Evolutionary conservation across 2,797 vertebrate species (phyloP).

Genomic region (Glossophaga mutica): DNA sequence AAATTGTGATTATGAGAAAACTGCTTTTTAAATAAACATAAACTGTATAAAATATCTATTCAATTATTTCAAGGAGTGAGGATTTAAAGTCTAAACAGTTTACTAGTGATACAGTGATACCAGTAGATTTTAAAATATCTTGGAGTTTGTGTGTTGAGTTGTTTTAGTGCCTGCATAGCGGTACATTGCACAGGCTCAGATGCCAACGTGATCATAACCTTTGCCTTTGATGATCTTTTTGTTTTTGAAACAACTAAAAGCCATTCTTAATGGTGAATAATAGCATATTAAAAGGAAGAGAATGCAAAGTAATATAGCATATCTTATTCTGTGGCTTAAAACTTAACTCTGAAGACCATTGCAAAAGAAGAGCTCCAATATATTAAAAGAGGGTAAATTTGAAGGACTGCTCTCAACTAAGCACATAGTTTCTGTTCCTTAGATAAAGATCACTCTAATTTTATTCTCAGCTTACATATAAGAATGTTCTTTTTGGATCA

Average conservation of each 20-base stretch:
- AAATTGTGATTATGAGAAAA: background rate
- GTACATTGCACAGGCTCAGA: background rate
- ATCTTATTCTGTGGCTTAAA: background rate
- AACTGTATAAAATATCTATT: background rate
- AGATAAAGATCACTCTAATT: background rate
- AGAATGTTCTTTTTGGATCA: background rate
- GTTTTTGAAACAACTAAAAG: background rate
- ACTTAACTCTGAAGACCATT: background rate
- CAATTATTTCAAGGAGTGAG: background rate
- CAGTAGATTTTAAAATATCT: background rate
- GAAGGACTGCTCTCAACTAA: background rate
- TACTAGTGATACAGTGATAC: rapidly evolving
- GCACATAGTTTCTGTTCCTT: background rate
- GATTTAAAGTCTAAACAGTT: background rate
- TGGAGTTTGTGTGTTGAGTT: background rate
- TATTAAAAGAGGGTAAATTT: background rate
- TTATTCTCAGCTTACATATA: background rate
- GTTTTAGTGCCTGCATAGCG: background rate
- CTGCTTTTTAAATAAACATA: background rate
- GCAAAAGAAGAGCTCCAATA: background rate
- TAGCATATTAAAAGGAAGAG: background rate
- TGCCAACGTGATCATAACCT: background rate
- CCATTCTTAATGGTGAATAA: background rate
- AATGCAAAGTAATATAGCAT: background rate
- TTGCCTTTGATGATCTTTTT: background rate